Base-by-base conservation (phyloP, 1,140 invertebrate species). In the Akabosia matsudoensis region DNA sequence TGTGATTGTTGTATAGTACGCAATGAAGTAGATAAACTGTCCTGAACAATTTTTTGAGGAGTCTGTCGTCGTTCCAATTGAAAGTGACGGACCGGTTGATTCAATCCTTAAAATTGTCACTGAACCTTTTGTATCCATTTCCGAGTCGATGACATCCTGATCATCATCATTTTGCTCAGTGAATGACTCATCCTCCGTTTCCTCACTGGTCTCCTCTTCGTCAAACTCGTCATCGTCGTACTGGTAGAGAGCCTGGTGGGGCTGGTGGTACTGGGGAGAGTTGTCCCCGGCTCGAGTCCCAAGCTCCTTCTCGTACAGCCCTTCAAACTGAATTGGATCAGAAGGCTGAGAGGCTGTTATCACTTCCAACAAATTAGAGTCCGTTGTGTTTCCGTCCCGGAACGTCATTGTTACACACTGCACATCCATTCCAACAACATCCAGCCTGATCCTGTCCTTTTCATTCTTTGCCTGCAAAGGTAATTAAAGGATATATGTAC, bases 321-420 rank as follows among this genome's bases (percentile, higher is more conserved):
- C 61, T 30, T 67, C 61, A 67, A 67, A 67, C 30, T 67, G 61
- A 31, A 67, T 67, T 30, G 61, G 61, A n/a, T 67, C 61, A 34
- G 33, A 51, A 7, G 33, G 70, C 13, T 67, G 52, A 24, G 70
- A 34, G 1, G 56, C 52, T 26, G 73, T 74, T 33, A 78, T 75
- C 30, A 78, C 37, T 51, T 78, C 33, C 10, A 78, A 45, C 0
- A 75, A 30, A 74, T 81, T 79, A 18, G 80, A 79, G 52, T 81
- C 80, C 0, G 77, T 61, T n/a, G 80, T 79, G 30, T 79, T 78
- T 10, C 80, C 80, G 28, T 81, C 80, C 18, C 80, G 51, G 30
- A 81, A 78, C 0, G 61, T 74, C 28, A 81, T 61, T 1, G n/a
- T 64, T 37, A 72, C 33, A 73, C 80, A 81, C 24, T 79, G 80